phyloP scores from a whole-genome alignment of 1,140 invertebrate genomes.

The Ericerus pela region DNA sequence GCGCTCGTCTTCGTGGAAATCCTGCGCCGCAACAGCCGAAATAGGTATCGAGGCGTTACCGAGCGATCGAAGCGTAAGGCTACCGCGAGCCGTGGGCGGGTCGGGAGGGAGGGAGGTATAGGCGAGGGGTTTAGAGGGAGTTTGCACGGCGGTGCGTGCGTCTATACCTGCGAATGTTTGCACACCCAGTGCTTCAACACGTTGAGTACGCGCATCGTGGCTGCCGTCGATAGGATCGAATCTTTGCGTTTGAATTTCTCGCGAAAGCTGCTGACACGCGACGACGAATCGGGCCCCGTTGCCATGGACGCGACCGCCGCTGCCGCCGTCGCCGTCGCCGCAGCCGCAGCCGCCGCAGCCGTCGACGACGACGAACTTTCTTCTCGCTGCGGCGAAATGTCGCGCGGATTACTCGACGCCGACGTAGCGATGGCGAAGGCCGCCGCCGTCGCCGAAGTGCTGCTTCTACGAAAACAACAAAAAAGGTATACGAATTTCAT shows the following conservation, averaged over 20 bases:
- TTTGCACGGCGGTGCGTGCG: too few relatives aligned
- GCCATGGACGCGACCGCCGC: slow-evolving; percentile 16
- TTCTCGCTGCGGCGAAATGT: slow-evolving; percentile 30
- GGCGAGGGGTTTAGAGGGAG: too few relatives aligned
- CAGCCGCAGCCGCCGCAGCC: too few relatives aligned
- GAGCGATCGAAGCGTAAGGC: too few relatives aligned
- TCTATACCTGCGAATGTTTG: slow-evolving; percentile 46
- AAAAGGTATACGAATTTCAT: too few relatives aligned
- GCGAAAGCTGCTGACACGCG: slow-evolving; percentile 29
- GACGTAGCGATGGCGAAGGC: slow-evolving; percentile 87
- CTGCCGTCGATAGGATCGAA: slow-evolving; percentile 77
- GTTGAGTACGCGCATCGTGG: slow-evolving; percentile 83
- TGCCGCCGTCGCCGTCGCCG: too few relatives aligned
- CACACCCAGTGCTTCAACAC: slow-evolving; percentile 66
- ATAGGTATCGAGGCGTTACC: too few relatives aligned
- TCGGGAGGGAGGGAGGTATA: too few relatives aligned
- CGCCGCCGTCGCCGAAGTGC: slow-evolving; percentile 72
- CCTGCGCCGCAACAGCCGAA: too few relatives aligned
- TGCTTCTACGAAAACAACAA: slow-evolving; percentile 46
- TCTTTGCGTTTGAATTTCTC: slow-evolving; percentile 47
- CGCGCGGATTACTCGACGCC: slow-evolving; percentile 63
- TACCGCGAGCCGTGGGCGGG: too few relatives aligned
- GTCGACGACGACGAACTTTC: not conserved
- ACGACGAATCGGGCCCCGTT: slow-evolving; percentile 26
- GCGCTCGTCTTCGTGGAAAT: slow-evolving; percentile 66